Percentiles rank a stretch among this genome's conserved stretches.
These are phyloP conservation scores for Rhingia campestris DNA, from an alignment of 2,888 invertebrate genomes.

Conservation along the genomic window DNA sequence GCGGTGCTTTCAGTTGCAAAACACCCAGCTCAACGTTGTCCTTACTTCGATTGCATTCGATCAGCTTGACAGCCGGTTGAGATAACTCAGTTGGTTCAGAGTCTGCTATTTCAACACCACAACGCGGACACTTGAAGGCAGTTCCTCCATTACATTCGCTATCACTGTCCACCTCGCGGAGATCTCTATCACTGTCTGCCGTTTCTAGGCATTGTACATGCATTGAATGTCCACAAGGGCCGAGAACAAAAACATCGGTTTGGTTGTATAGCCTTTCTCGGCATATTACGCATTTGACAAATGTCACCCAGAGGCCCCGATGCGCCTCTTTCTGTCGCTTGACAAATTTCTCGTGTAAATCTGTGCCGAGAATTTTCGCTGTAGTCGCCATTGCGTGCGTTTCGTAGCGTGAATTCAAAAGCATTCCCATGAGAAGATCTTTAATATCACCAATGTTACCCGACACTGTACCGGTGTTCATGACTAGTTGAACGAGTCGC, in stretches of 20 bases:
- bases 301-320: conserved; percentile 81
- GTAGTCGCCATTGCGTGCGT: conserved; percentile 88
- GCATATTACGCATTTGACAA: conserved; percentile 81
- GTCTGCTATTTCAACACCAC: conserved; percentile 75
- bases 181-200: conserved; percentile 38
- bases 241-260: conserved; percentile 78
- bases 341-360: conserved; percentile 85
- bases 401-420: conserved; percentile 90
- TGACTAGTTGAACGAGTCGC: conserved; percentile 85
- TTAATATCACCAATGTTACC: conserved; percentile 86
- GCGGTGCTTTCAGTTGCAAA: conserved; percentile 81
- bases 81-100: conserved; percentile 77
- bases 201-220: conserved; percentile 79
- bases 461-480: conserved; percentile 83
- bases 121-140: conserved; percentile 79
- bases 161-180: conserved; percentile 35
- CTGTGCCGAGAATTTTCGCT: conserved; percentile 86
- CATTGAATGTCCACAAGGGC: conserved; percentile 81
- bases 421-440: conserved; percentile 86
- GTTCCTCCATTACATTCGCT: conserved; percentile 58
- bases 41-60: conserved; percentile 61
- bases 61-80: conserved; percentile 77
- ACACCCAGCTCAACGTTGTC: conserved; percentile 76
- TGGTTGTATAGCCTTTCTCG: conserved; percentile 80
- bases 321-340: conserved; percentile 77